phyloP scores from a whole-genome alignment of 1,140 invertebrate genomes.

The Apis mellifera region DNA sequence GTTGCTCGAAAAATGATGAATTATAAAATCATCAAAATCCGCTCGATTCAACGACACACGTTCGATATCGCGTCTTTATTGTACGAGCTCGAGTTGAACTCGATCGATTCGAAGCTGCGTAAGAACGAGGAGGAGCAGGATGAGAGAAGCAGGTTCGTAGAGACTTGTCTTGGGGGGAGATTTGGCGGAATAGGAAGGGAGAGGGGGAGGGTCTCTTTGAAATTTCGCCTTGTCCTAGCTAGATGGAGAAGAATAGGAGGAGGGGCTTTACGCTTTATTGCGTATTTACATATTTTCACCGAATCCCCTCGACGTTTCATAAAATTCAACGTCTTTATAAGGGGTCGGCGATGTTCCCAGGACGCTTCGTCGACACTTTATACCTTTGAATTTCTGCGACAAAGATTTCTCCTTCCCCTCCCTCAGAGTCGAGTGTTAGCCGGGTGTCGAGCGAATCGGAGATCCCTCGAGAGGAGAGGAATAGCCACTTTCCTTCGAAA shows the following conservation, averaged over 20 bases:
- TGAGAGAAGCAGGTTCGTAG: background rate
- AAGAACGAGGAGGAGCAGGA: too few relatives aligned
- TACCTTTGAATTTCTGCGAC: conserved; percentile 64
- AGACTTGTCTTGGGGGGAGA: conserved; percentile 15
- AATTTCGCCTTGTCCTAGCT: conserved; percentile 37
- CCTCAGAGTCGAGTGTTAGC: background rate
- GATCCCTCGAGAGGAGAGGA: background rate
- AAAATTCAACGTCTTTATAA: conserved; percentile 68
- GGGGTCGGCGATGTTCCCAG: conserved; percentile 46
- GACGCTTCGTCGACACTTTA: conserved; percentile 59
- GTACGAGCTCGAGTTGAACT: too few relatives aligned
- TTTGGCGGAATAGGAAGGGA: conserved; percentile 31
- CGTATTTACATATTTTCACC: conserved; percentile 69
- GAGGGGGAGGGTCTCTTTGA: too few relatives aligned
- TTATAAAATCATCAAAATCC: too few relatives aligned
- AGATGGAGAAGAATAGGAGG: too few relatives aligned
- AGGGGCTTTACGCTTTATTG: conserved; percentile 63
- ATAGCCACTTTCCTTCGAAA: background rate
- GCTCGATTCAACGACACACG: too few relatives aligned
- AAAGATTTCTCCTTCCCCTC: conserved; percentile 44
- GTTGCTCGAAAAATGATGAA: too few relatives aligned
- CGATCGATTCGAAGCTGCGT: too few relatives aligned
- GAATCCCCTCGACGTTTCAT: conserved; percentile 65
- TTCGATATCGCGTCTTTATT: conserved; percentile 1
- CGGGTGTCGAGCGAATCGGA: conserved; percentile 40